Conservation (phyloP, 2,888 invertebrate species). For the Eupithecia inturbata region DNA sequence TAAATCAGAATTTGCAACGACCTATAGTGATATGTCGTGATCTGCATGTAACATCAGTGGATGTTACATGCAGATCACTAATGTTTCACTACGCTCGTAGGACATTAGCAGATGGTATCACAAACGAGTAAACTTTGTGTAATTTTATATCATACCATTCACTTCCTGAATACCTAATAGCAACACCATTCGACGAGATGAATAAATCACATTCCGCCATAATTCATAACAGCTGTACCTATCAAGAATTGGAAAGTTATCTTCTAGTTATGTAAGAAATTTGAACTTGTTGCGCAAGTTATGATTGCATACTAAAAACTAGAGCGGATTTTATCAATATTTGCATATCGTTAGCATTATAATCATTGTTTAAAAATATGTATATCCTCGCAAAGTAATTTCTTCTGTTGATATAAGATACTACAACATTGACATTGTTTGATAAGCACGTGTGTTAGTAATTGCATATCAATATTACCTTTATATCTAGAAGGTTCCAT, state of each 20-base stretch:
- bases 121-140: not conserved
- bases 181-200: constrained; percentile 6
- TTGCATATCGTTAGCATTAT: constrained; percentile 36
- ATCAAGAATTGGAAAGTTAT: constrained; percentile 43
- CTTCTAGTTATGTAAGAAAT: constrained; percentile 39
- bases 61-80: constrained; percentile 2
- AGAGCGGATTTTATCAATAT: constrained; percentile 43
- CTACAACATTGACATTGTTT: constrained; percentile 27
- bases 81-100: not conserved
- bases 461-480: not conserved
- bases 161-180: constrained; percentile 24
- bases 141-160: constrained; percentile 8
- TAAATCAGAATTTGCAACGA: constrained; percentile 1
- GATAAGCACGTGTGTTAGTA: not conserved
- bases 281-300: constrained; percentile 43
- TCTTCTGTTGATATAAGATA: constrained; percentile 18
- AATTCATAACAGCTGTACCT: constrained; percentile 27
- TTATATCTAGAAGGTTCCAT: not conserved
- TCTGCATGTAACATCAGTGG: too few species aligned
- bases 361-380: constrained; percentile 9
- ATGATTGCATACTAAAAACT: constrained; percentile 40
- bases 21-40: too few species aligned
- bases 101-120: constrained; percentile 3
- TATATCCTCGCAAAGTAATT: not conserved
- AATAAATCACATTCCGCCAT: constrained; percentile 29